Percentiles rank a stretch among this genome's conserved stretches.
phyloP scores from a whole-genome alignment of 2,888 invertebrate species.

The Parnassius orleans region DNA sequence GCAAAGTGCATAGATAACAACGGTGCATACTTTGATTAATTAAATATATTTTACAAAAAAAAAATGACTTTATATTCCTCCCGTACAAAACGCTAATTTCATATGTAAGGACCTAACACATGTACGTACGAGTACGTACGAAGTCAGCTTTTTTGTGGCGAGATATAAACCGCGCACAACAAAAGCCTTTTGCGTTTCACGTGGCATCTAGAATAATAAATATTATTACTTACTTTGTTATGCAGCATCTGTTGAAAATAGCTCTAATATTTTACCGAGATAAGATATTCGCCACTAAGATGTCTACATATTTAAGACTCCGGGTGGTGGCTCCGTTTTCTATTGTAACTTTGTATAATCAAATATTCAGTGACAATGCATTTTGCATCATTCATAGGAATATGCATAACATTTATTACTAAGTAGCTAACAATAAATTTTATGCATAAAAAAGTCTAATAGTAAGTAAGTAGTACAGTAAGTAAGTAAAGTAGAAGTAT shows the following conservation, averaged over 20 bases:
- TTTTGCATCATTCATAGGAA: conserved; percentile 61
- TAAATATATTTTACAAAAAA: too few species aligned
- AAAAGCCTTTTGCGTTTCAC: conserved; percentile 15
- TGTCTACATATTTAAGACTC: conserved; percentile 44
- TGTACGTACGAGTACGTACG: too few species aligned
- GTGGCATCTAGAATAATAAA: conserved; percentile 31
- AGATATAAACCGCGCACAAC: conserved; percentile 1
- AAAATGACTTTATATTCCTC: too few species aligned
- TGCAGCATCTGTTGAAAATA: conserved; percentile 17
- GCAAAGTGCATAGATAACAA: too few species aligned
- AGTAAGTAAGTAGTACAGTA: too few species aligned
- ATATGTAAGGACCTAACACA: too few species aligned
- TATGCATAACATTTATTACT: too few species aligned
- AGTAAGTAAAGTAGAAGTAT: too few species aligned
- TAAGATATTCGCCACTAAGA: conserved; percentile 30
- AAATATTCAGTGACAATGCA: conserved; percentile 59
- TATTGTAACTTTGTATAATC: conserved; percentile 51
- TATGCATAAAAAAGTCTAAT: too few species aligned
- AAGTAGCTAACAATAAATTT: too few species aligned
- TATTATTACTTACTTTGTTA: conserved; percentile 36
- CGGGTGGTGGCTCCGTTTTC: conserved; percentile 42
- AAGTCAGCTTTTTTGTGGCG: conserved; percentile 6
- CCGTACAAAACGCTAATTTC: too few species aligned
- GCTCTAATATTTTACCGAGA: conserved; percentile 22
- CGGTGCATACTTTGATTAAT: too few species aligned